These are phyloP conservation scores for Athalia circularis DNA, from an alignment of 2,888 invertebrate species.

Conservation along the genomic window DNA sequence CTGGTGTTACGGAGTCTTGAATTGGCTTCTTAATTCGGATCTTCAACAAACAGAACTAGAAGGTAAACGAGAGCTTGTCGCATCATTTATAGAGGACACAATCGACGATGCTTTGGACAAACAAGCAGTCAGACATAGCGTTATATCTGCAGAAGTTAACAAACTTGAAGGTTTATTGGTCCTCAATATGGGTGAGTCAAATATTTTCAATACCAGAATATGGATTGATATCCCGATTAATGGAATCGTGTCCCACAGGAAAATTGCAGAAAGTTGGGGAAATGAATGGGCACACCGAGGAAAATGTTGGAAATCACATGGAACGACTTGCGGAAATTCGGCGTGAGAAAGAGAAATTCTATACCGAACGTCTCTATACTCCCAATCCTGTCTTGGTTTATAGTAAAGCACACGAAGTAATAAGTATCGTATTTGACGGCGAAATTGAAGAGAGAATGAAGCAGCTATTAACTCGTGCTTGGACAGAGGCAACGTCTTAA, in stretches of 20 bases:
- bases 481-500: constrained; percentile 52
- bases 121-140: constrained; percentile 60
- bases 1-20: constrained; percentile 63
- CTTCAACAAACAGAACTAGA: constrained; percentile 45
- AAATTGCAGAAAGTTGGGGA: constrained; percentile 19
- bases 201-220: background rate
- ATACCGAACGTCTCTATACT: constrained; percentile 58
- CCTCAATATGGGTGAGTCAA: constrained; percentile 55
- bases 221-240: background rate
- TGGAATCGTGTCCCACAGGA: constrained; percentile 3
- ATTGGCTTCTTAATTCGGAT: constrained; percentile 57
- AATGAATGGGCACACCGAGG: background rate
- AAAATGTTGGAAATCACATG: constrained; percentile 50
- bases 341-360: constrained; percentile 59
- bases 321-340: constrained; percentile 59
- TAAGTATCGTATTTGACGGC: constrained; percentile 54
- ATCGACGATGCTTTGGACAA: constrained; percentile 60
- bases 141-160: constrained; percentile 57
- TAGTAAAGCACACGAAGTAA: constrained; percentile 57
- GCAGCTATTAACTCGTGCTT: constrained; percentile 52
- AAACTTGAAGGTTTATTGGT: constrained; percentile 60
- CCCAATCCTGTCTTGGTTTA: constrained; percentile 67
- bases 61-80: constrained; percentile 46
- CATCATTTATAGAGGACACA: constrained; percentile 56
- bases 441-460: constrained; percentile 51